These are phyloP conservation scores for Thunnus maccoyii DNA, from an alignment of 2,113 vertebrate genomes.

Conservation along the genomic window DNA sequence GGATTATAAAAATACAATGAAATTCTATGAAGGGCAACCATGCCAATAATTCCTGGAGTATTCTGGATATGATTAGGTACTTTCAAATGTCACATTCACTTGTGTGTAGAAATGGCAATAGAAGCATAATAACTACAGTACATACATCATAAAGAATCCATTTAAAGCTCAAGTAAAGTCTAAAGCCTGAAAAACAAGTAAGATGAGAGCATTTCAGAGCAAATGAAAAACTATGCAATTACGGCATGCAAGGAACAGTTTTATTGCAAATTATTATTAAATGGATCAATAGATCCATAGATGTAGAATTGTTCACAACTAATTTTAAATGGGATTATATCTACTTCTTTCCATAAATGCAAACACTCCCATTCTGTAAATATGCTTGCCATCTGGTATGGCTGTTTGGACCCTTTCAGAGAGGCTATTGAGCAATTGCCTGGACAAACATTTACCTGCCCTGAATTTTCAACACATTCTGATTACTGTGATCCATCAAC, in stretches of 20 bases:
- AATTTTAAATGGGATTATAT: slow-evolving; percentile 7
- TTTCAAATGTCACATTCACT: background rate
- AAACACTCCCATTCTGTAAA: slow-evolving; percentile 62
- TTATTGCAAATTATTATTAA: background rate
- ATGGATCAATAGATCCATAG: too few species aligned
- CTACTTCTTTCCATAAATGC: background rate
- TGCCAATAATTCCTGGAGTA: too few species aligned
- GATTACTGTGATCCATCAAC: slow-evolving; percentile 48
- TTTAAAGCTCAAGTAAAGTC: background rate
- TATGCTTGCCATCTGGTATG: slow-evolving; percentile 15
- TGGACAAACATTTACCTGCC: slow-evolving; percentile 69
- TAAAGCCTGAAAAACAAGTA: background rate
- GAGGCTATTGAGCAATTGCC: slow-evolving; percentile 57
- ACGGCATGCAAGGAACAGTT: background rate
- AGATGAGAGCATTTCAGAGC: too few species aligned
- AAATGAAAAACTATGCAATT: too few species aligned
- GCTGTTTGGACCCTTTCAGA: slow-evolving; percentile 30
- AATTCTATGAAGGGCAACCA: too few species aligned
- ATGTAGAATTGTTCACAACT: background rate
- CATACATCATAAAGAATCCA: background rate
- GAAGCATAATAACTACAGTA: background rate
- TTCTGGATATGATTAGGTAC: too few species aligned
- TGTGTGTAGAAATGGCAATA: background rate
- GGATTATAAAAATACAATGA: too few species aligned
- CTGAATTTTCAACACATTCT: slow-evolving; percentile 40